phyloP scores from a whole-genome alignment of 2,113 vertebrate species.

The Lampris incognitus region DNA sequence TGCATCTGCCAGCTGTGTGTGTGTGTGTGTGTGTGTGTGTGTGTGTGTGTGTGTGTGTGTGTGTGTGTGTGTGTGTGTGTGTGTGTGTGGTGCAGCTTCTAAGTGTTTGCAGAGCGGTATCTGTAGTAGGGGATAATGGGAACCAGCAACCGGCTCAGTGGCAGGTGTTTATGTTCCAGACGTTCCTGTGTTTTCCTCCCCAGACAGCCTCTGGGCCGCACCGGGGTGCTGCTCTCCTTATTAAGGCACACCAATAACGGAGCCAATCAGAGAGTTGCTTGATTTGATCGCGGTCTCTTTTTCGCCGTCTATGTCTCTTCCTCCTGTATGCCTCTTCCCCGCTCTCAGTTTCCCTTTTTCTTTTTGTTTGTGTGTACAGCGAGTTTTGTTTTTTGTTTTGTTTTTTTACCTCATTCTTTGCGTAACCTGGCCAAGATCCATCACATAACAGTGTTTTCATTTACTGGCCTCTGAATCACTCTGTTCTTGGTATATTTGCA shows the following conservation, averaged over 20 bases:
- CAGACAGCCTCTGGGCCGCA: constrained; percentile 36
- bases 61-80: constrained; percentile 14
- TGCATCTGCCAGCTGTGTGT: background rate
- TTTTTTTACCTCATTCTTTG: background rate
- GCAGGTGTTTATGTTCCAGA: constrained; percentile 78
- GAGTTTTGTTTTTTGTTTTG: background rate
- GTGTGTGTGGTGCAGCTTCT: background rate
- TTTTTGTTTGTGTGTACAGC: background rate
- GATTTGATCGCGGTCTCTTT: constrained; percentile 3
- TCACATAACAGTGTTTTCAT: background rate
- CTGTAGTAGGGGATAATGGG: constrained; percentile 58
- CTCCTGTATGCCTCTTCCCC: background rate
- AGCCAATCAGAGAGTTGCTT: constrained; percentile 41
- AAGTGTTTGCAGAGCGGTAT: constrained; percentile 37
- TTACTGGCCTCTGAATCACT: constrained; percentile 15
- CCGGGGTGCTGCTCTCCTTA: constrained; percentile 75
- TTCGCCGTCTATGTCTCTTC: background rate
- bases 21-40: background rate
- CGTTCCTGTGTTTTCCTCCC: constrained; percentile 63
- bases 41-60: constrained; percentile 4
- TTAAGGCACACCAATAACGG: constrained; percentile 77
- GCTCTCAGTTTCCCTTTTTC: background rate
- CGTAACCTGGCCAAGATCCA: background rate
- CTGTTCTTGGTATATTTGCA: background rate
- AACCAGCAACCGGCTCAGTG: constrained; percentile 66